Evolutionary conservation across 2,888 invertebrate genomes (phyloP).

Genomic region (Alloplasta piceator): DNA sequence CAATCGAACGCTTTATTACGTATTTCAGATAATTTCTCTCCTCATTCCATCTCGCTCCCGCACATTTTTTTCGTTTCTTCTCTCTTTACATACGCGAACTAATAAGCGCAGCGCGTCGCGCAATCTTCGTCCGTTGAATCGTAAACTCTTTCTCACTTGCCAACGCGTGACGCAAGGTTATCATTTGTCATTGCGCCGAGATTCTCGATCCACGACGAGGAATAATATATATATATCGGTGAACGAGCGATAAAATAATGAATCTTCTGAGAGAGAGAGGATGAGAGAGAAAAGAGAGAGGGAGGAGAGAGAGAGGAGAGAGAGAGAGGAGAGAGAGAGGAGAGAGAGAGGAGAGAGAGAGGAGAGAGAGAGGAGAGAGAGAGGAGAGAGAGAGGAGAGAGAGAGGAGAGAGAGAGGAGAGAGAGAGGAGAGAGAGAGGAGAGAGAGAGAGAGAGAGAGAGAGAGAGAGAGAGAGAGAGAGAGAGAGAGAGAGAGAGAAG

Average conservation of each 20-base stretch:
- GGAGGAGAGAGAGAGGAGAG: slow-evolving; percentile 64
- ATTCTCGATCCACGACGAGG: not conserved
- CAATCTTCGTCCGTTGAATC: slow-evolving; percentile 57
- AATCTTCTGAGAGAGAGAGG: slow-evolving; percentile 41
- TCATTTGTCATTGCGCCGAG: slow-evolving; percentile 62
- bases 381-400: no score
- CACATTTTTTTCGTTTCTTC: slow-evolving; percentile 22
- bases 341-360: no score
- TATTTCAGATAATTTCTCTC: slow-evolving; percentile 32
- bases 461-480: no score
- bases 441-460: no score
- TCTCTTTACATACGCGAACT: slow-evolving; percentile 29
- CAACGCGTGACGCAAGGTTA: slow-evolving; percentile 66
- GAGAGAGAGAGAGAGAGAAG: slow-evolving; percentile 62
- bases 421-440: no score
- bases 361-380: no score
- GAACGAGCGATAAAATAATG: slow-evolving; percentile 36
- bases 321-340: no score
- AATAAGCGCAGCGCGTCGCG: slow-evolving; percentile 33
- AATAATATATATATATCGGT: slow-evolving; percentile 34
- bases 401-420: no score
- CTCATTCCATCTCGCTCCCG: slow-evolving; percentile 10
- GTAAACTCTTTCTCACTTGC: slow-evolving; percentile 35
- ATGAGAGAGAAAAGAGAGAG: no score
- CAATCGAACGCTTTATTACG: slow-evolving; percentile 21